Percentiles rank a stretch among this genome's conserved stretches.
Evolutionary conservation across 2,797 vertebrate species (phyloP).

Genomic region (Pipistrellus kuhlii): DNA sequence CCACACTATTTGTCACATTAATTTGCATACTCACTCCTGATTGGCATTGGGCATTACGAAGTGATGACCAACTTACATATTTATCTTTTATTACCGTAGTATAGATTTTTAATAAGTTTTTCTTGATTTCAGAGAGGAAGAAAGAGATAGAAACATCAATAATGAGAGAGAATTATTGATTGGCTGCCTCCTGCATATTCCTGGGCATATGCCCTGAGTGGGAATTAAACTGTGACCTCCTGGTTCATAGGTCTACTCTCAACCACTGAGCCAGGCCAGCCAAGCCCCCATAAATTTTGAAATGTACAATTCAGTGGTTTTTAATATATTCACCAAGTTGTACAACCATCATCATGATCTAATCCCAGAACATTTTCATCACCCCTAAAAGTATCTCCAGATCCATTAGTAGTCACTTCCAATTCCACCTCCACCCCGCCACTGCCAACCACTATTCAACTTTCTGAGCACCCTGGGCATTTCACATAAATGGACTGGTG

Average conservation of each 20-base stretch:
- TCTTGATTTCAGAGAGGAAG: too few species aligned
- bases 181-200: background rate
- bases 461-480: background rate
- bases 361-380: constrained; percentile 18
- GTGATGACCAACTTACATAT: too few species aligned
- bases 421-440: background rate
- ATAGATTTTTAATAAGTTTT: too few species aligned
- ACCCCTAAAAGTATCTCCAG: background rate
- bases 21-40: too few species aligned
- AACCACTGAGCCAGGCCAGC: background rate
- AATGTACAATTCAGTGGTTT: background rate
- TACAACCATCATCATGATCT: background rate
- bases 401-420: background rate
- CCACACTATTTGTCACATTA: too few species aligned
- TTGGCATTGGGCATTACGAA: too few species aligned
- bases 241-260: background rate
- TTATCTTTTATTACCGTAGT: too few species aligned
- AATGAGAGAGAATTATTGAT: background rate
- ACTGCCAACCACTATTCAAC: background rate
- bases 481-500: background rate
- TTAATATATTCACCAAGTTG: background rate
- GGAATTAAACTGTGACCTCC: background rate
- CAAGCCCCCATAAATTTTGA: background rate
- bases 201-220: background rate
- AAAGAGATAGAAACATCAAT: background rate